Conservation (phyloP, 2,888 invertebrate genomes). For the Trissonchulus sp. region DNA sequence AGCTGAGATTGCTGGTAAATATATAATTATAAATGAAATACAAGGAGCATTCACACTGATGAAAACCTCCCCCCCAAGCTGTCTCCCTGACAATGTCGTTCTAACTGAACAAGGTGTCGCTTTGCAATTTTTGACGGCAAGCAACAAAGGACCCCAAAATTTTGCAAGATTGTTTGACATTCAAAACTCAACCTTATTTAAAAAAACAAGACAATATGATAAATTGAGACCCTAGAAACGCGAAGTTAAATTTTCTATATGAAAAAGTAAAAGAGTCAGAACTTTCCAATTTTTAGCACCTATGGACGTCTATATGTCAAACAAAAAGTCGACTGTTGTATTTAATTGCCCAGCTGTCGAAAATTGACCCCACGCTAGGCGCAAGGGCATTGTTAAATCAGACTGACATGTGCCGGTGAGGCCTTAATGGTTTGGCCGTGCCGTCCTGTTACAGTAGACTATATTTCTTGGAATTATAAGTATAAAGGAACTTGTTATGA, state of each 20-base stretch:
- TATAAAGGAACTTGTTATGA: constrained; percentile 21
- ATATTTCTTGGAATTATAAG: constrained; percentile 26
- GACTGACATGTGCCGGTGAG: constrained; percentile 26
- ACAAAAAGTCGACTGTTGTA: neutral
- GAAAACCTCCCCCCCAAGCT: neutral
- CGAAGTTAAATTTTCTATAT: constrained; percentile 23
- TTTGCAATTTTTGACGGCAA: neutral
- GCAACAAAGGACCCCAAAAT: too few relatives aligned
- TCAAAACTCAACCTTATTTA: too few relatives aligned
- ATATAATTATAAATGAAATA: neutral
- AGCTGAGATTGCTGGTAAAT: neutral
- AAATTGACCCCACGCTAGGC: constrained; percentile 24
- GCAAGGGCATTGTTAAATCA: constrained; percentile 16
- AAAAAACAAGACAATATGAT: too few relatives aligned
- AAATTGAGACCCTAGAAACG: too few relatives aligned
- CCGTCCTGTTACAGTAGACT: neutral
- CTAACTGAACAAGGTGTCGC: neutral
- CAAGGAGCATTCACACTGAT: constrained; percentile 12
- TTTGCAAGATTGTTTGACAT: too few relatives aligned
- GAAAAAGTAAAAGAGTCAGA: neutral
- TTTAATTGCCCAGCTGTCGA: constrained; percentile 14
- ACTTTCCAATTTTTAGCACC: neutral
- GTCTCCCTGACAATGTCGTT: neutral
- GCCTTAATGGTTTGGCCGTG: constrained; percentile 27
- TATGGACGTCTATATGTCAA: constrained; percentile 17